Evolutionary conservation across 1,140 invertebrate genomes (phyloP).

Genomic region (Scaptomyza pallida): DNA sequence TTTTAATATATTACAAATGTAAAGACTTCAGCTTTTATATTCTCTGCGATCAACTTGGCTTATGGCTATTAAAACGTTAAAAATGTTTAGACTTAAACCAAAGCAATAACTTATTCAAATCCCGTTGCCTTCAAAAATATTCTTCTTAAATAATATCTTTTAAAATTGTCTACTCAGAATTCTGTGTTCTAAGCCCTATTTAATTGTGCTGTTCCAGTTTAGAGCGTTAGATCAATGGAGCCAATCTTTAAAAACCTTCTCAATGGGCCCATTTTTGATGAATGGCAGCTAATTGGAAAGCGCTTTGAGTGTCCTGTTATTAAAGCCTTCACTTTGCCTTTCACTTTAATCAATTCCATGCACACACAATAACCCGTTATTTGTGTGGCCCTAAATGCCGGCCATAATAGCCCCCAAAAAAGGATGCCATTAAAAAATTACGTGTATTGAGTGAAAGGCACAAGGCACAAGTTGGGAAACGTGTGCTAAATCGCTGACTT

Average conservation of each 20-base stretch:
- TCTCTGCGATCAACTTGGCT: too few relatives aligned
- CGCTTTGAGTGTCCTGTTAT: constrained; percentile 65
- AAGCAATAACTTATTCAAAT: too few relatives aligned
- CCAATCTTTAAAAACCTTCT: constrained; percentile 8
- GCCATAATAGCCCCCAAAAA: constrained; percentile 58
- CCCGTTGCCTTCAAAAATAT: too few relatives aligned
- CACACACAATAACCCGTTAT: constrained; percentile 52
- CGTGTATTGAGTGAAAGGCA: constrained; percentile 35
- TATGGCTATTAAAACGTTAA: too few relatives aligned
- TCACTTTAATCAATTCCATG: constrained; percentile 72
- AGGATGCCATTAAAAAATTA: constrained; percentile 65
- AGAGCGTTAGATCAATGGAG: constrained; percentile 4
- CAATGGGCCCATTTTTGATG: constrained; percentile 50
- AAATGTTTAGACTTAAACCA: too few relatives aligned
- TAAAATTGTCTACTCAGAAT: too few relatives aligned
- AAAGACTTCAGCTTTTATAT: too few relatives aligned
- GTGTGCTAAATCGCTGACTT: constrained; percentile 66
- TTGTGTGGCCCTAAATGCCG: constrained; percentile 41
- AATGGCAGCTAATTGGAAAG: constrained; percentile 71
- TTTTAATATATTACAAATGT: too few relatives aligned
- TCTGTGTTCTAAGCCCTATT: not conserved
- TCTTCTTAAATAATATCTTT: too few relatives aligned
- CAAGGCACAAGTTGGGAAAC: constrained; percentile 28
- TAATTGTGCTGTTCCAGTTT: not conserved
- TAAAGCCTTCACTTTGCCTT: constrained; percentile 49